Conservation (phyloP, 2,113 vertebrate genomes). For the human region GRCh38 chr15:38417001-38417500, state of each 20-base stretch:
- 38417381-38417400: background rate
- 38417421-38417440: background rate
- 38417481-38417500: background rate
- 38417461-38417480: background rate
- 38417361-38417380: background rate
- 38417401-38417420: conserved; percentile 17
- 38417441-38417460: background rate
- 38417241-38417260: background rate
- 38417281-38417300: background rate
- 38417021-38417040: background rate
- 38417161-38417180: too few relatives aligned
- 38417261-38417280: background rate
- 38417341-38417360: background rate
- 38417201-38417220: background rate
- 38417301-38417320: background rate
- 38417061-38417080: background rate
- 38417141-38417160: background rate
- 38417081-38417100: background rate
- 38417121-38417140: background rate
- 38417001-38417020: background rate
- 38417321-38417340: background rate
- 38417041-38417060: background rate
- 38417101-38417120: background rate
- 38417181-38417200: background rate
- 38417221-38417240: background rate